phyloP scores from a whole-genome alignment of 2,797 vertebrate species.

The Siniperca undulata region DNA sequence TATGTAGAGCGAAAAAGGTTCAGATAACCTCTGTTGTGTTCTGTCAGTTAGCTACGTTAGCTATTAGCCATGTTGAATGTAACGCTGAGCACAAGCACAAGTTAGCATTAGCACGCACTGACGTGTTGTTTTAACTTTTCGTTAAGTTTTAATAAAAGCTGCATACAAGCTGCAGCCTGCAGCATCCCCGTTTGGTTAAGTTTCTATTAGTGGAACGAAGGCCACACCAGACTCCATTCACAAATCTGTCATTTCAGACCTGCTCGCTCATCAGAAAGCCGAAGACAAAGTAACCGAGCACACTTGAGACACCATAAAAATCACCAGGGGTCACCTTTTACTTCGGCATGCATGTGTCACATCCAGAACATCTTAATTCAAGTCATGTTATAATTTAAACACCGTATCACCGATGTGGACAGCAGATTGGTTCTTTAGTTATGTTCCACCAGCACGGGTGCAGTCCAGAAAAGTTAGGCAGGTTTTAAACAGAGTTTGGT shows the following conservation, averaged over 20 bases:
- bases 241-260: neutral
- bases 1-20: neutral
- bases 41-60: neutral
- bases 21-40: neutral
- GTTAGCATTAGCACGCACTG: neutral
- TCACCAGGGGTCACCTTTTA: too few relatives aligned
- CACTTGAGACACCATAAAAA: rapidly evolving
- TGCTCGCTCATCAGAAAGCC: neutral
- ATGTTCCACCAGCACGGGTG: too few relatives aligned
- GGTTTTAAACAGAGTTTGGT: neutral
- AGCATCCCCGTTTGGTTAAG: rapidly evolving
- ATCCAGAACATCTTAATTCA: neutral
- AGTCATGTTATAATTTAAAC: neutral
- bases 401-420: neutral
- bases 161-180: rapidly evolving
- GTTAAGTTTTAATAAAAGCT: neutral
- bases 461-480: neutral
- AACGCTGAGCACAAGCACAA: too few relatives aligned
- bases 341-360: neutral
- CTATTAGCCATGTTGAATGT: neutral
- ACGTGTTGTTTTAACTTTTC: rapidly evolving
- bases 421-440: too few relatives aligned
- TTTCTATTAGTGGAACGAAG: neutral
- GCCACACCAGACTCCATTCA: neutral
- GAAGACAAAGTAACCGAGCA: rapidly evolving